Percentiles rank a stretch among this genome's conserved stretches.
Evolutionary conservation across 2,888 invertebrate species (phyloP).

Genomic region (Calliphora vomitoria): DNA sequence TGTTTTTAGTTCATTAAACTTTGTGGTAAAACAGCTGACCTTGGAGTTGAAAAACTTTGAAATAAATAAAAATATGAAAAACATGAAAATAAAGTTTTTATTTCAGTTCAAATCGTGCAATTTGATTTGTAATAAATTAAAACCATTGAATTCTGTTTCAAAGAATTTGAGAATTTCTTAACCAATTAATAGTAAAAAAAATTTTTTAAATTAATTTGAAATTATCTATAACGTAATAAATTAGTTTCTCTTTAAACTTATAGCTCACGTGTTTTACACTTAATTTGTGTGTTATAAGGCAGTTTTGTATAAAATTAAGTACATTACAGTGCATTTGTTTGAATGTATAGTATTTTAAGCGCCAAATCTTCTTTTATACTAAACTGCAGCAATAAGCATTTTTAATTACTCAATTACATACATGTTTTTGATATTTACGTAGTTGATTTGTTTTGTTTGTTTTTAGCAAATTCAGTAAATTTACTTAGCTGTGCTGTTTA

Average conservation of each 20-base stretch:
- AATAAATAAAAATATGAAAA: slow-evolving; percentile 4
- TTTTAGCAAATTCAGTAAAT: not conserved
- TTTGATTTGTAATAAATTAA: slow-evolving; percentile 1
- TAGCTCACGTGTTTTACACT: not conserved
- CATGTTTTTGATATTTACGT: not conserved
- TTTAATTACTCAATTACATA: not conserved
- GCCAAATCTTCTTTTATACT: not conserved
- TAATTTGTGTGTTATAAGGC: not conserved
- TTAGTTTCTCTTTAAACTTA: not conserved
- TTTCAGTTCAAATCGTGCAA: not conserved
- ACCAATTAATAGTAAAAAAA: not conserved
- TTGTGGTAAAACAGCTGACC: not conserved
- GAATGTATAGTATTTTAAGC: not conserved
- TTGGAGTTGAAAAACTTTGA: not conserved
- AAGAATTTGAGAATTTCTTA: not conserved
- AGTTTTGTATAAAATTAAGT: too few relatives aligned
- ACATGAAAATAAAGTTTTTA: not conserved
- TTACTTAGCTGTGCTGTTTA: not conserved
- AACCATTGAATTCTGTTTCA: not conserved
- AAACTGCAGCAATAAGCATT: not conserved
- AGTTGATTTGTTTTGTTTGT: not conserved
- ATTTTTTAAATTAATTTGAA: not conserved
- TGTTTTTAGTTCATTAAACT: slow-evolving; percentile 32
- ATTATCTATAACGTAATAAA: not conserved
- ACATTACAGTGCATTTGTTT: not conserved